Evolutionary conservation across 2,797 vertebrate species (phyloP).

Genomic region (Coilia nasus): DNA sequence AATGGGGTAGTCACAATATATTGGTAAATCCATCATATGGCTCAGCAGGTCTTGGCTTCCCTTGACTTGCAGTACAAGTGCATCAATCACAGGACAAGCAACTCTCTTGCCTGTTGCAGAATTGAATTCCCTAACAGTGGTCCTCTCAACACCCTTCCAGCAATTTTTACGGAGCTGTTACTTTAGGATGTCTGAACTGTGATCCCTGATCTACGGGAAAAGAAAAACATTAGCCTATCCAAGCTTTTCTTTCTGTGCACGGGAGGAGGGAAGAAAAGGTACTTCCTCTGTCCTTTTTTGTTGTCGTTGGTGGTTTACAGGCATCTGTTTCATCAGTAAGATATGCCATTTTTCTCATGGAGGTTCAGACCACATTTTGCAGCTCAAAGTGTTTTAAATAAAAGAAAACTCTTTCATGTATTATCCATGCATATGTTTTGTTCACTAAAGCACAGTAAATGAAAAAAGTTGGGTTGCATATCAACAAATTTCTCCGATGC

Average conservation of each 20-base stretch:
- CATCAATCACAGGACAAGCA: slow-evolving; percentile 57
- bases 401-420: no score
- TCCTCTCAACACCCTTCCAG: slow-evolving; percentile 38
- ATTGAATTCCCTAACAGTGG: slow-evolving; percentile 45
- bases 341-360: no score
- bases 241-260: slow-evolving; percentile 21
- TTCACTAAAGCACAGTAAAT: no score
- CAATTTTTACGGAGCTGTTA: slow-evolving; percentile 42
- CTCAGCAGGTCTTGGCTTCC: slow-evolving; percentile 52
- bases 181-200: slow-evolving; percentile 36
- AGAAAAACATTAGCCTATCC: slow-evolving; percentile 31
- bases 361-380: no score
- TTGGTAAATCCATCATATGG: slow-evolving; percentile 62
- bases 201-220: slow-evolving; percentile 4
- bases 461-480: no score
- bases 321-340: no score
- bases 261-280: background rate
- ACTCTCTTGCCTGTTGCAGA: slow-evolving; percentile 47
- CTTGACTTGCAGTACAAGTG: slow-evolving; percentile 57
- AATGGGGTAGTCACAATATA: slow-evolving; percentile 59
- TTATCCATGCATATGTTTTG: no score
- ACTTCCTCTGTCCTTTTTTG: background rate
- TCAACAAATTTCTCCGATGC: no score
- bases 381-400: no score
- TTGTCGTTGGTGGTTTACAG: background rate